Evolutionary conservation across 1,140 invertebrate genomes (phyloP), one percentile per base, ranked within the genome.

Genomic region (Hylaeus anthracinus): DNA sequence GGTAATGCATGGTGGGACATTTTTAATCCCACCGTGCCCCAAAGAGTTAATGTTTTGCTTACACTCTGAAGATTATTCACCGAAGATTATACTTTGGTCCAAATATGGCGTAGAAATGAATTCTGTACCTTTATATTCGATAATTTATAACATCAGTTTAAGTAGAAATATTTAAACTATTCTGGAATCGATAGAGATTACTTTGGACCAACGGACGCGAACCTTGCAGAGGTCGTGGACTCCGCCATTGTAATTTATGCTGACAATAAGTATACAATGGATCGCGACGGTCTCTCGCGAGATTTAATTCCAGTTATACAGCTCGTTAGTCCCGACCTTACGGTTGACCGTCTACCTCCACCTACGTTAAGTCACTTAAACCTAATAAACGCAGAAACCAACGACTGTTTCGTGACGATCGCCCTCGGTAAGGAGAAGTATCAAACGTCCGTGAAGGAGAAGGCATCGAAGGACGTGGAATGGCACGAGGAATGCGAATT

Each of bases 401-500:
- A 98, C 95, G 98, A 99, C 94, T 98, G 97, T 90, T 99, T 98
- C 95, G 98, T 98, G 88, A 98, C 97, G 72, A 99, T 99, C 90
- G 97, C 95, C 48, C 94, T 99, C 85, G 98, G 98, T 41, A 99
- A 99, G 94, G 98, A 98, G 91, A 99, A 98, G 94, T 99, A 97
- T 93, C 98, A 98, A 94, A 99, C 98, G 64, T 98, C 98, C 66
- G 96, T 98, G 78, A 98, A 98, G 93, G 97, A 98, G 92, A 98
- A 98, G 94, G 95, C 97, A 26, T 93, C 94, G 69, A 95, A 96
- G 83, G 96, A 96, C 90, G 96, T 98, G 37, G 97, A 98, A 93
- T 99, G 98, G 98, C 96, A 97, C 91, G 98, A 99, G 93, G 98
- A 99, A 95, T 99, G 98, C 93, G 98, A 99, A 94, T 94, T 99